phyloP scores from a whole-genome alignment of 2,888 invertebrate species.

The Lucinisca nassula region DNA sequence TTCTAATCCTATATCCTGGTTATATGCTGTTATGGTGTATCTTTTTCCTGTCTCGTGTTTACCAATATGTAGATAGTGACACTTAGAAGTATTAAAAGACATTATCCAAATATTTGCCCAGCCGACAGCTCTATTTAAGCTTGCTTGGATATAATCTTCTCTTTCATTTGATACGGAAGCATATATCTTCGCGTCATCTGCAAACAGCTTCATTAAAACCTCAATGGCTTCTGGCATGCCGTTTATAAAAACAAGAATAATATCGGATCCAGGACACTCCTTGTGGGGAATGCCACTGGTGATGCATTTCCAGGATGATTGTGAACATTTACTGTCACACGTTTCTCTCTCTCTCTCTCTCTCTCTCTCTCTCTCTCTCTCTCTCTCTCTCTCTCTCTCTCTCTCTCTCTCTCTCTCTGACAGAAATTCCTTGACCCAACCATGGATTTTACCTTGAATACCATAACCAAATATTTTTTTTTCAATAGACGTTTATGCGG shows the following conservation, averaged over 20 bases:
- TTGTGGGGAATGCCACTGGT: conserved; percentile 28
- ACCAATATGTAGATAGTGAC: conserved; percentile 13
- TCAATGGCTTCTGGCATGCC: conserved; percentile 5
- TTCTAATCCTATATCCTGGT: background rate
- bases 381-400: too few relatives aligned
- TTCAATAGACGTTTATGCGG: conserved; percentile 26
- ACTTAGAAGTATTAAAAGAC: conserved; percentile 32
- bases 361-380: too few relatives aligned
- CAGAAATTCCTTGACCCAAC: conserved; percentile 34
- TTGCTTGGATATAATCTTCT: background rate
- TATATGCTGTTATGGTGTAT: background rate
- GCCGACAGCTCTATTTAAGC: background rate
- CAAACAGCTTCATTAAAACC: conserved; percentile 3
- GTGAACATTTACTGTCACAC: conserved; percentile 2
- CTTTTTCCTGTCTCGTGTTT: background rate
- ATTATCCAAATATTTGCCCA: conserved; percentile 24
- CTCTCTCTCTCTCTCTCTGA: too few relatives aligned
- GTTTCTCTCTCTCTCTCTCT: conserved; percentile 25
- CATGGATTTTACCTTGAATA: conserved; percentile 8
- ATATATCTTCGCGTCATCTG: conserved; percentile 24
- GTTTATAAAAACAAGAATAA: conserved; percentile 28
- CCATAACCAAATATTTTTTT: conserved; percentile 17
- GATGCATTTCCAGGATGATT: conserved; percentile 1
- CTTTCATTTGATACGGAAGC: background rate
- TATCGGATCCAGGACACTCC: conserved; percentile 25